Conservation (phyloP, 2,888 invertebrate genomes). For the Noctua pronuba region DNA sequence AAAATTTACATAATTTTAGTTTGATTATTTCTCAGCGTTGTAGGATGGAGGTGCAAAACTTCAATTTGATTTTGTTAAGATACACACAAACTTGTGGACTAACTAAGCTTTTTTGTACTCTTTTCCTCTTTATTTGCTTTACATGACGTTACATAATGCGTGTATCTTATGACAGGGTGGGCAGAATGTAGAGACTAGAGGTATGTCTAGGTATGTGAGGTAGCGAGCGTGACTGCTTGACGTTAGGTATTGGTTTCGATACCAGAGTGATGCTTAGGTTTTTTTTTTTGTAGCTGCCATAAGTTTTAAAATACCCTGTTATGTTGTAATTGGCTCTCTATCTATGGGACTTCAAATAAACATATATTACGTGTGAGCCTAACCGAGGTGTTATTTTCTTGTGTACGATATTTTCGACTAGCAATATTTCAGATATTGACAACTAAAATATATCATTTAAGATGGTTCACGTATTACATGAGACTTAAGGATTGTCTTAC, state of each 20-base stretch:
- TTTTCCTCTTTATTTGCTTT: conserved; percentile 30
- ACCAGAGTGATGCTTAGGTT: too few species aligned
- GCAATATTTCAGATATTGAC: neutral
- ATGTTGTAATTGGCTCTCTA: neutral
- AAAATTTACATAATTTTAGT: conserved; percentile 59
- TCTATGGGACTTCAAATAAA: neutral
- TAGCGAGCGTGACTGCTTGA: rapidly evolving
- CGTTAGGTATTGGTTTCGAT: neutral
- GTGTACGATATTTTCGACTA: neutral
- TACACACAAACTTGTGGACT: conserved; percentile 27
- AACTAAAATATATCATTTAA: too few species aligned
- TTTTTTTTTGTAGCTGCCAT: neutral
- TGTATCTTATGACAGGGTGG: neutral
- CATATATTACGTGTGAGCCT: neutral
- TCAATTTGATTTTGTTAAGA: conserved; percentile 54
- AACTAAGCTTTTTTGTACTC: conserved; percentile 31
- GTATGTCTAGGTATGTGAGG: too few species aligned
- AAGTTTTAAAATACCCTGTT: neutral
- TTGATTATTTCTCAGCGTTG: conserved; percentile 39
- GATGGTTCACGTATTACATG: neutral
- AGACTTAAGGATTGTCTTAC: neutral
- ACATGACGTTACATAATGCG: neutral
- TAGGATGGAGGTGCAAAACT: conserved; percentile 40
- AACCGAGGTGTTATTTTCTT: neutral
- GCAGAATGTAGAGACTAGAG: neutral